Evolutionary conservation across 1,140 invertebrate genomes (phyloP).

Genomic region (Megathymus violae): DNA sequence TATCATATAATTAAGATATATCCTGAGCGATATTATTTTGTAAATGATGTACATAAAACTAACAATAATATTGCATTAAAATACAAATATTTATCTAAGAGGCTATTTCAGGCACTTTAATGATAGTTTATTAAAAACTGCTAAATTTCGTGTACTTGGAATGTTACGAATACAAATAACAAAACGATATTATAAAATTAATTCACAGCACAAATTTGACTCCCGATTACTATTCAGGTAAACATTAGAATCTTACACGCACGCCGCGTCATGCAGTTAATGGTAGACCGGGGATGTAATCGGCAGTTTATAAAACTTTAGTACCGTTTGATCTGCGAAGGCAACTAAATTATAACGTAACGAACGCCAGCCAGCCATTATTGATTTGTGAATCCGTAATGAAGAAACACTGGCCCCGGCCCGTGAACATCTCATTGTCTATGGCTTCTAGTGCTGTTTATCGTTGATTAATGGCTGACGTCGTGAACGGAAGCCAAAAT

Average conservation of each 20-base stretch:
- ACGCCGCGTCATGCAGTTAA: neutral
- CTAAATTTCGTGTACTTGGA: too few relatives aligned
- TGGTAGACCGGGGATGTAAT: neutral
- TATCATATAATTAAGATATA: too few relatives aligned
- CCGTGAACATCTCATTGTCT: slow-evolving; percentile 41
- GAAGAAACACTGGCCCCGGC: slow-evolving; percentile 27
- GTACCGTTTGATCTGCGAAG: slow-evolving; percentile 21
- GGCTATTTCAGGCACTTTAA: too few relatives aligned
- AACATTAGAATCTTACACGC: neutral
- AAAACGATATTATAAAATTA: neutral
- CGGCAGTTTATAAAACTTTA: slow-evolving; percentile 13
- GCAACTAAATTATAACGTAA: slow-evolving; percentile 20
- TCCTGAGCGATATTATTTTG: too few relatives aligned
- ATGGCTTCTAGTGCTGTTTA: slow-evolving; percentile 53
- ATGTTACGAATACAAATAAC: too few relatives aligned
- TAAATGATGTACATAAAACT: too few relatives aligned
- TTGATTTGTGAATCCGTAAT: slow-evolving; percentile 34
- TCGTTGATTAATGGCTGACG: slow-evolving; percentile 66
- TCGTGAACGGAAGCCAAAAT: slow-evolving; percentile 76
- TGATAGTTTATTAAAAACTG: too few relatives aligned
- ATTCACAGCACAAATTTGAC: neutral
- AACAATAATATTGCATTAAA: too few relatives aligned
- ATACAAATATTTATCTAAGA: too few relatives aligned
- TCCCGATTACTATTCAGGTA: neutral
- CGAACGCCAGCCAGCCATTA: slow-evolving; percentile 2